Evolutionary conservation across 23 tunicate genomes (phyloP), one percentile per base, ranked within the genome.

Genomic region (Styela plicata): DNA sequence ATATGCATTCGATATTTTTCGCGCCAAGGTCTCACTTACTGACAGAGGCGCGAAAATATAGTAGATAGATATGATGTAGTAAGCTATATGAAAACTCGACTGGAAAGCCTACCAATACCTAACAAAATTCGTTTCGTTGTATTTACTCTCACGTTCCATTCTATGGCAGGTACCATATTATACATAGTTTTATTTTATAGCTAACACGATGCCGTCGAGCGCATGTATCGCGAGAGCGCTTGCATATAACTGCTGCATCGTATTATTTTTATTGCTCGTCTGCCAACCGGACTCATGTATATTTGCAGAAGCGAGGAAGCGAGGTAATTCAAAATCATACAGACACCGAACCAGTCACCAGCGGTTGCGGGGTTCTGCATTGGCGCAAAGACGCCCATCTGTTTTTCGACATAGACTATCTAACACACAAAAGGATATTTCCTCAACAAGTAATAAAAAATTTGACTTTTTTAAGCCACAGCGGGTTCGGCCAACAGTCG

Each of bases 151-250:
- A 21, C 29, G 77, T 30, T 71, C 77, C 7, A 16, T 33, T 34
- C 26, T 71, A 16, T 71, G 77, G 10, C 73, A 68, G 73, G 73
- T 24, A 68, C 73, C 77, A 32, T 18, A 28, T 21, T 71, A 19
- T 71, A 71, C 17, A 30, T 44, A 28, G 71, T 5, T 26, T 66
- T 30, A 71, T 71, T 71, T 71, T 71, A 71, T 71, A 28, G 77
- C 77, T 29, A 71, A 71, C 36, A 29, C 34, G 37, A 71, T 71
- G 77, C 77, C 29, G 77, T 34, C 36, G 77, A 71, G 77, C 36
- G 77, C 26, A 71, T 71, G 34, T 30, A n/a, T 71, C 35, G 37
- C 34, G 37, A 71, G 29, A 71, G 77, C 36, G 24, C 77, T 71
- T 71, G 77, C 34, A 28, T 71, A 34, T 33, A 71, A 71, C 34